Base-by-base conservation (phyloP, 1,140 invertebrate genomes). In the Dinothrombium tinctorium region DNA sequence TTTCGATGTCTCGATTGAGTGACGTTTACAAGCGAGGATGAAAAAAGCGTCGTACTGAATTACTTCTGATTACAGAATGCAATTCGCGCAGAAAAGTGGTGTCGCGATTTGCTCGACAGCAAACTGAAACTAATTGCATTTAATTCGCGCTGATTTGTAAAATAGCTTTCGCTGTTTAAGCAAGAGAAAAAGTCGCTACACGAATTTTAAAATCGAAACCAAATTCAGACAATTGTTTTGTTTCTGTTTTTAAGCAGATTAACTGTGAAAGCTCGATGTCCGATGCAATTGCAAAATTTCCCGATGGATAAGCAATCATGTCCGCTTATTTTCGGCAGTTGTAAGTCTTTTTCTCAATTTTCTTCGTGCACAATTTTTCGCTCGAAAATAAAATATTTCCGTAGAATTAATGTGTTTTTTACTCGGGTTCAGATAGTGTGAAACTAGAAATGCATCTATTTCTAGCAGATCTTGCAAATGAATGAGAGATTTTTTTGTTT, bases 211-310 rank as follows among this genome's bases (percentile, higher is more conserved):
- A 33, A 15, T 33, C 6, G 21, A 35, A 35, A 35, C 21, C n/a
- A 12, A 12, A n/a, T 29, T 12, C n/a, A 33, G n/a, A 19, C 6
- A 22, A 19, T 21, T 23, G 24, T 9, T 36, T 11, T 12, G 6
- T 37, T 7, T 29, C 4, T 32, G 14, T 32, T 14, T 42, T 43
- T 38, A 25, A 45, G 14, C 46, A 61, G 60, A 49, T 42, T 63
- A 47, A 62, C 61, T 6, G 56, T 62, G 3, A 61, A 62, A 42
- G 63, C 66, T 19, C 55, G 54, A 12, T 69, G 66, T 53, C 62
- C 61, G 7, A 68, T 69, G 66, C 51, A 62, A 35, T 47, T 69
- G 42, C 55, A 59, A 42, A 52, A 62, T 23, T 63, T 60, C 43
- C 61, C 61, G 2, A 54, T 62, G 51, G 60, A 62, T 44, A 54